phyloP scores from a whole-genome alignment of 2,113 vertebrate genomes.

The Caloenas nicobarica region DNA sequence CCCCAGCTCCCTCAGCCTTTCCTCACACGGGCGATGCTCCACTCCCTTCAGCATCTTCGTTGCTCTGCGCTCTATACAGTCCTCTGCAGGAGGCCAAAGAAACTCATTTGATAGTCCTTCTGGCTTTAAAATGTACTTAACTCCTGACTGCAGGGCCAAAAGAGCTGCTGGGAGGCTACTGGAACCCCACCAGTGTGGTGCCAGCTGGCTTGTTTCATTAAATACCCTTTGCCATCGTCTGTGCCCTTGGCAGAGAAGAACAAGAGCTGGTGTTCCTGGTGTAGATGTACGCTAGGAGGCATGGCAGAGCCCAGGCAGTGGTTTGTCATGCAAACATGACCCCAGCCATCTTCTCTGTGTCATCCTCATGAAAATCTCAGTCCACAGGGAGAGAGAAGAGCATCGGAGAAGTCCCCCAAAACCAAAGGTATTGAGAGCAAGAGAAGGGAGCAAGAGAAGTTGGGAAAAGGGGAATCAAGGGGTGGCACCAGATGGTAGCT shows the following conservation, averaged over 20 bases:
- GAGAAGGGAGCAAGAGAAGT: not conserved
- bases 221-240: not conserved
- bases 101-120: not conserved
- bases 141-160: not conserved
- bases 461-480: not conserved
- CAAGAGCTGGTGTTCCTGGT: not conserved
- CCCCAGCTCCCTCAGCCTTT: too few species aligned
- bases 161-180: not conserved
- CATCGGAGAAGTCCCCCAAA: not conserved
- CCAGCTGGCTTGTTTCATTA: not conserved
- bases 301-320: accelerated
- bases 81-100: not conserved
- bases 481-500: not conserved
- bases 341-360: not conserved
- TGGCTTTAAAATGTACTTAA: not conserved
- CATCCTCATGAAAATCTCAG: accelerated
- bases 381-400: not conserved
- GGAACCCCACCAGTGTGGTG: not conserved
- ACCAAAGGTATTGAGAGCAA: not conserved
- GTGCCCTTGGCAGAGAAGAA: not conserved
- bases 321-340: not conserved
- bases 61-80: too few species aligned
- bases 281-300: not conserved
- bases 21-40: too few species aligned
- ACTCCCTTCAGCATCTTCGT: too few species aligned